phyloP scores from a whole-genome alignment of 2,797 vertebrate genomes.

The Nannoperca obscura region DNA sequence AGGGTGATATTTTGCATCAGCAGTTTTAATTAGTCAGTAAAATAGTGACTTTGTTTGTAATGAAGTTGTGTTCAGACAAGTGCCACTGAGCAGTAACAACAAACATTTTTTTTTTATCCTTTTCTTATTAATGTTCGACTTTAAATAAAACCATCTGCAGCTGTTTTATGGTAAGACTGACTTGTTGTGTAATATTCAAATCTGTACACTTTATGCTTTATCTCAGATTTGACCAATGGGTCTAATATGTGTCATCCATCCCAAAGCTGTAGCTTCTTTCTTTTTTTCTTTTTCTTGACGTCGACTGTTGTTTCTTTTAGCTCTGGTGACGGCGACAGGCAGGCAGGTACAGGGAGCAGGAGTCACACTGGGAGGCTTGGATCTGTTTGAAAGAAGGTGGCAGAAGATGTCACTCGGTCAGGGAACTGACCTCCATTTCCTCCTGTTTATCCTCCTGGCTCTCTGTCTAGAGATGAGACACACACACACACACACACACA shows the following conservation, averaged over 20 bases:
- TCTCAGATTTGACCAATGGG: not conserved
- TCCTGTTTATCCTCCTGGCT: conserved; percentile 57
- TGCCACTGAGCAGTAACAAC: conserved; percentile 15
- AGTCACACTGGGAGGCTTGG: conserved; percentile 46
- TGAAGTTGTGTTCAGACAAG: conserved; percentile 32
- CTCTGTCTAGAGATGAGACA: conserved; percentile 40
- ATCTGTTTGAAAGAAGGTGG: conserved; percentile 51
- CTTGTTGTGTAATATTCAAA: not conserved
- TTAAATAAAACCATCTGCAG: conserved; percentile 29
- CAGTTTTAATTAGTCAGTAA: conserved; percentile 55
- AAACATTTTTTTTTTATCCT: conserved; percentile 13
- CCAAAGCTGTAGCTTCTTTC: conserved; percentile 3
- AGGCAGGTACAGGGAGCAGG: conserved; percentile 34
- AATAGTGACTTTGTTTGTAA: conserved; percentile 25
- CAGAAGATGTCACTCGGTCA: conserved; percentile 55
- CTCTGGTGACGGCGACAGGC: conserved; percentile 37
- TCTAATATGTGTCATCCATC: not conserved
- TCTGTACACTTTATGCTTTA: not conserved
- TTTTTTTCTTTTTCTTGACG: conserved; percentile 11
- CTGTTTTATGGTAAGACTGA: conserved; percentile 6
- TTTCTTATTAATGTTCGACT: conserved; percentile 18
- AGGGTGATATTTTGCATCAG: conserved; percentile 44
- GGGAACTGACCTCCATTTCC: conserved; percentile 66
- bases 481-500: conserved; percentile 15
- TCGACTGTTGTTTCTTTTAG: conserved; percentile 7